These are phyloP conservation scores for Criorhina ranunculi DNA, from an alignment of 2,888 invertebrate genomes.

Conservation along the genomic window DNA sequence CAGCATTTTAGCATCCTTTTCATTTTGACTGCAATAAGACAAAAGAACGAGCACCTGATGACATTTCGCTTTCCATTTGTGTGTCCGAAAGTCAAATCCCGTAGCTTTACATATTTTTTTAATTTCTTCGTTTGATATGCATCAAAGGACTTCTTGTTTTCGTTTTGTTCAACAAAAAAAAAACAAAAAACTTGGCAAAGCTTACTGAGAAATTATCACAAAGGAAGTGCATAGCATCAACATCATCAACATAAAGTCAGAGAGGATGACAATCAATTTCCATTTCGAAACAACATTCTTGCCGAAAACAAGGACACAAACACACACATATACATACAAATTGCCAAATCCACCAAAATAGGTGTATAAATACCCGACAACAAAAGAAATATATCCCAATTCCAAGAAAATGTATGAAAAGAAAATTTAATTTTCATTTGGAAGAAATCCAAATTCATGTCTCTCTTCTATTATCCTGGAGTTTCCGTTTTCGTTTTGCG, in stretches of 20 bases:
- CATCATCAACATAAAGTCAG: constrained; percentile 37
- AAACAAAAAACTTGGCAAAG: constrained; percentile 21
- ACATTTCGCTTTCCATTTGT: neutral
- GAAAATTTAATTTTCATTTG: constrained; percentile 75
- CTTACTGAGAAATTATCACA: constrained; percentile 33
- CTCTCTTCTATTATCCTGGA: constrained; percentile 46
- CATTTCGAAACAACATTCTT: constrained; percentile 37
- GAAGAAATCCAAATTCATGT: constrained; percentile 70
- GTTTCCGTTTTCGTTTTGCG: constrained; percentile 8
- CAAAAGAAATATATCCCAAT: constrained; percentile 47
- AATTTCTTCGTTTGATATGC: neutral
- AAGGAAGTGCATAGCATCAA: constrained; percentile 30
- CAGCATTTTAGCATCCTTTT: too few relatives aligned
- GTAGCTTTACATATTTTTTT: neutral
- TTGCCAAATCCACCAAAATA: constrained; percentile 19
- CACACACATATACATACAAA: too few relatives aligned
- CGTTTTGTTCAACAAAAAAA: neutral
- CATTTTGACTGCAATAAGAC: too few relatives aligned
- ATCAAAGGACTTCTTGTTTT: constrained; percentile 16
- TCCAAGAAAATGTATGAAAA: constrained; percentile 58
- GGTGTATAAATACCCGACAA: constrained; percentile 46
- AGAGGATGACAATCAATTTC: constrained; percentile 62
- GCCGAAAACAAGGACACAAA: constrained; percentile 8
- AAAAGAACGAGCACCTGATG: too few relatives aligned
- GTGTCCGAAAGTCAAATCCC: constrained; percentile 4